Evolutionary conservation across 2,113 vertebrate genomes (phyloP), one percentile per base, ranked within the genome.

Genomic region (Rhodinocichla rosea): DNA sequence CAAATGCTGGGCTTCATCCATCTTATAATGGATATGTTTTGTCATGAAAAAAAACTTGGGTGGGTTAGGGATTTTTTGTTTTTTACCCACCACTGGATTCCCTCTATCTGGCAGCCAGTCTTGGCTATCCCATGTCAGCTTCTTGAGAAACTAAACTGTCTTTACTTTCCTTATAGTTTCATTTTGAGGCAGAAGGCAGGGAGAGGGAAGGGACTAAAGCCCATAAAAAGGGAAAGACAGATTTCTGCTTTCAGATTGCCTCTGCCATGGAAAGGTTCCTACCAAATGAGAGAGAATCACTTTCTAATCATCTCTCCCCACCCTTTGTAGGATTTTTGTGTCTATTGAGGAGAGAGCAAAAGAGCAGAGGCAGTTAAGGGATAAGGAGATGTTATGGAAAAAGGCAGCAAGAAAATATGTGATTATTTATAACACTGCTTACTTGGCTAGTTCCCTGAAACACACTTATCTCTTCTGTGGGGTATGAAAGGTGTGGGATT

Each of bases 321-420:
- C 6, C 15, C 6, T 65, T 19, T 4, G 2, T 17, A 52, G 20
- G 12, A 47, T 5, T 40, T 19, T 26, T 65, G 1, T 27, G 14
- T 45, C 9, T 47, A 2, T 39, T 0, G 0, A 76, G 20, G 45
- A 76, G 49, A 35, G 7, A 85, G 35, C 27, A 63, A 59, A 59
- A 49, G n/a, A 76, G 11, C 21, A 71, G 68, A 44, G 37, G 14
- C 3, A 47, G 62, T 40, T 56, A 87, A 86, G 24, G 4, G 13
- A 26, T 26, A 52, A 44, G 24, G n/a, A 71, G 13, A 15, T 49
- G 20, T 56, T 69, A 39, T 1, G 10, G 35, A 21, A 77, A 74
- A 83, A 77, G 26, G 7, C 52, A 83, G 10, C 1, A 19, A 86
- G 45, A 89, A 95, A 83, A 68, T 74, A 32, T 1, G 1, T 45